Percentiles rank a stretch among this genome's conserved stretches.
These are phyloP conservation scores for Pachypanchax playfairii DNA, from an alignment of 2,113 vertebrate species.

Conservation along the genomic window DNA sequence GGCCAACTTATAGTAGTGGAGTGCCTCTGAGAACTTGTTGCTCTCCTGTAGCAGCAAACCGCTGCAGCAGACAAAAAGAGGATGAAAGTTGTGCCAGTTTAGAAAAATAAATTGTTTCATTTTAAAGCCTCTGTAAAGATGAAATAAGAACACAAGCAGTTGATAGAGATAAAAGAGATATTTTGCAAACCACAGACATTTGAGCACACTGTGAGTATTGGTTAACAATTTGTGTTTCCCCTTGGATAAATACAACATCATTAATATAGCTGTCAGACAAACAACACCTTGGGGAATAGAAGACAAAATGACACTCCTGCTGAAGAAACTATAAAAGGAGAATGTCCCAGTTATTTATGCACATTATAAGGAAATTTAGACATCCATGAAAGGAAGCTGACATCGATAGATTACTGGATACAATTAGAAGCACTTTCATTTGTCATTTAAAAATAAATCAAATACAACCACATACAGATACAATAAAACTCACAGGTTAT, in stretches of 20 bases:
- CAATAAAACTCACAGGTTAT: conserved; percentile 92
- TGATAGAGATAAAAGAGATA: conserved; percentile 12
- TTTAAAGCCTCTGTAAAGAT: conserved; percentile 10
- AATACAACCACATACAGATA: not conserved
- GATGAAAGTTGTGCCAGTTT: conserved; percentile 8
- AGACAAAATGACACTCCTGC: conserved; percentile 52
- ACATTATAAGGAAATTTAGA: not conserved
- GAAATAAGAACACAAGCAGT: conserved; percentile 10
- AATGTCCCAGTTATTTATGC: conserved; percentile 9
- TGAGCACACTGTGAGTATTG: conserved; percentile 29
- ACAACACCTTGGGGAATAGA: conserved; percentile 50
- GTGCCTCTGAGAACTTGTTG: conserved; percentile 93
- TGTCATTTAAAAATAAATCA: not conserved
- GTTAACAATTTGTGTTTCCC: conserved; percentile 27
- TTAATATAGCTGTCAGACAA: conserved; percentile 60
- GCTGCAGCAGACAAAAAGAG: conserved; percentile 72
- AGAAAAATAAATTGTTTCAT: conserved; percentile 10
- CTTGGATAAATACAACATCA: conserved; percentile 37
- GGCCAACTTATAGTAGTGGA: conserved; percentile 97
- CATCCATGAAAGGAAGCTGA: not conserved
- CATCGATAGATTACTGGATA: not conserved
- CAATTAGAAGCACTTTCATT: not conserved
- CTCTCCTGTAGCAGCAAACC: conserved; percentile 97
- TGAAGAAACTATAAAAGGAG: conserved; percentile 18
- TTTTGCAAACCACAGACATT: conserved; percentile 33